These are phyloP conservation scores for Chrysochloris asiatica DNA, from an alignment of 2,113 vertebrate species.

Conservation along the genomic window DNA sequence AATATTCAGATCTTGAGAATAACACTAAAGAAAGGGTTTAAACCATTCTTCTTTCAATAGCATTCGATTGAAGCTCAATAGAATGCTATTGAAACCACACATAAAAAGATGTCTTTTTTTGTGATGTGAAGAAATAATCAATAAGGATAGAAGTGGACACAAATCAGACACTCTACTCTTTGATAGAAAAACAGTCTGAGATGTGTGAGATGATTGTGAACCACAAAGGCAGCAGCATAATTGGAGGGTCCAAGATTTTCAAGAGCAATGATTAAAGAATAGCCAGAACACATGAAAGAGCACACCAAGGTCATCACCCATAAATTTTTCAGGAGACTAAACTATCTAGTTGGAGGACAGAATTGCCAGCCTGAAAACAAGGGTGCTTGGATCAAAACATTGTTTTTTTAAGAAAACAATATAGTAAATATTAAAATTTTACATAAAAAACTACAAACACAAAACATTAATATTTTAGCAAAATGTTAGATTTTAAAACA, in stretches of 20 bases:
- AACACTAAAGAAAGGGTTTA: slow-evolving; percentile 47
- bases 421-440: slow-evolving; percentile 21
- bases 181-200: slow-evolving; percentile 25
- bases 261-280: slow-evolving; percentile 38
- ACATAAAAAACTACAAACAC: slow-evolving; percentile 36
- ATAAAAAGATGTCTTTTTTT: slow-evolving; percentile 54
- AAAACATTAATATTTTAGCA: slow-evolving; percentile 24
- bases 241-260: slow-evolving; percentile 29
- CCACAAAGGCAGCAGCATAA: slow-evolving; percentile 3
- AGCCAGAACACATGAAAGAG: not conserved
- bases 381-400: not conserved
- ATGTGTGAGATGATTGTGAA: not conserved
- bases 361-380: not conserved
- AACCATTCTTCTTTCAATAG: not conserved
- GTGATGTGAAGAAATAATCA: slow-evolving; percentile 45
- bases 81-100: slow-evolving; percentile 29
- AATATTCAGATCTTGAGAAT: not conserved
- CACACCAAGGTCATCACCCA: not conserved
- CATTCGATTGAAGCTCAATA: not conserved
- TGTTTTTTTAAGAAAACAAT: not conserved
- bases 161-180: slow-evolving; percentile 24
- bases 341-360: not conserved
- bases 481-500: not conserved
- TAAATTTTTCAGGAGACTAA: slow-evolving; percentile 6
- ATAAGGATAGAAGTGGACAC: slow-evolving; percentile 7